Evolutionary conservation across 2,113 vertebrate species (phyloP), one percentile per base, ranked within the genome.

Genomic region (Cyprinodon variegatus): DNA sequence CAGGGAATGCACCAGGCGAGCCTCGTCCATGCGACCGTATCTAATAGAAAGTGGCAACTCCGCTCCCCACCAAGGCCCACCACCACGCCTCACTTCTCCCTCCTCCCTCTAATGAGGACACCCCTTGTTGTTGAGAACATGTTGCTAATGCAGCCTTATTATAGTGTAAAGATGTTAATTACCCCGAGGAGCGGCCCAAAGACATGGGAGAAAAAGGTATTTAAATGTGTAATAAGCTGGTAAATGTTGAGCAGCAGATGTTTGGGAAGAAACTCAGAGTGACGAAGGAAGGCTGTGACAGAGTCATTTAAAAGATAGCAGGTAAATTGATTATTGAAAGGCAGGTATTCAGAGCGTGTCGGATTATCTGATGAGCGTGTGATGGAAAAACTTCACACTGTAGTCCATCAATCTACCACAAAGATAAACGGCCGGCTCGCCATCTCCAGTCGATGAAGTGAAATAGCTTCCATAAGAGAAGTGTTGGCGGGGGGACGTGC

Each of bases 21-120:
- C 71, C 7, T 68, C 71, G 14, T 86, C 84, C 36, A 4, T 13
- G 60, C 7, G 1, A 53, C 79, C 77, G 86, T 67, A 20, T 43
- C 86, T 87, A 88, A 90, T 88, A 74, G 68, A 88, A 88, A 87
- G 83, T 82, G 86, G 83, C 88, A 86, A 78, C 80, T 83, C 70
- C 65, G 75, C 71, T 86, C 79, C 83, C 86, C 77, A 70, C 0
- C 71, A 81, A 80, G 86, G 82, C 67, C 72, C 67, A 74, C 72
- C 86, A 79, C 77, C 75, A 78, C 48, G 11, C 41, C 68, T 22
- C 48, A 11, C 71, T 50, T 0, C 38, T 48, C 1, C 66, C 63
- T 1, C 50, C 65, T 3, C 0, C 74, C 53, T 60, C 74, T 72
- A 60, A 80, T 60, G 64, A 82, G 38, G 38, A 38, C 48, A 20